Conservation (phyloP, 2,113 vertebrate species). For the Lepidiolamprologus cunningtoni region DNA sequence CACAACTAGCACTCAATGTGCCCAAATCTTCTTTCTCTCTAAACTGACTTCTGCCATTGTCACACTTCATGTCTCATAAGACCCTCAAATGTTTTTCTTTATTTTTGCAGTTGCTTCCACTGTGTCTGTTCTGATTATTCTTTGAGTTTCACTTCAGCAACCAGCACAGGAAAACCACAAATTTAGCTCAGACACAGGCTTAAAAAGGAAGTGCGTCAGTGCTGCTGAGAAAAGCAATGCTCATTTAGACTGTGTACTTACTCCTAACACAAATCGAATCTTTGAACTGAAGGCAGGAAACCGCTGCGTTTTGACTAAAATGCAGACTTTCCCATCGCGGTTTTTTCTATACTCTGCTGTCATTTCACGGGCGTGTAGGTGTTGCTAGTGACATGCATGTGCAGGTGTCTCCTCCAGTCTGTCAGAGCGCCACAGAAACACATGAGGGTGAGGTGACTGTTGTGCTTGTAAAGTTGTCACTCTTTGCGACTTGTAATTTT, state of each 20-base stretch:
- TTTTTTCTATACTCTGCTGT: not conserved
- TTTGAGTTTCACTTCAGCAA: constrained; percentile 46
- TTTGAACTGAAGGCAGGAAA: not conserved
- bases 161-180: constrained; percentile 52
- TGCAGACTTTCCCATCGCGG: not conserved
- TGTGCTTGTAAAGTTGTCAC: not conserved
- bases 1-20: not conserved
- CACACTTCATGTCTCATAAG: not conserved
- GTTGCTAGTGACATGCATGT: not conserved
- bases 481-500: not conserved
- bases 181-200: constrained; percentile 12
- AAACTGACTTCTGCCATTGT: not conserved
- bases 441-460: not conserved
- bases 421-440: not conserved
- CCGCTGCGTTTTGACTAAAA: not conserved
- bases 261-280: not conserved
- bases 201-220: constrained; percentile 49
- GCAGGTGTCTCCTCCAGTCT: constrained; percentile 8
- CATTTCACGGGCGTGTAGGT: not conserved
- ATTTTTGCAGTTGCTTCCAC: constrained; percentile 26
- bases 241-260: not conserved
- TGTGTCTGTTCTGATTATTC: constrained; percentile 12
- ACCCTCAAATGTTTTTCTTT: not conserved
- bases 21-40: not conserved
- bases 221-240: constrained; percentile 9